These are phyloP conservation scores for Rhopalosiphum padi DNA, from an alignment of 1,140 invertebrate species.

Conservation along the genomic window DNA sequence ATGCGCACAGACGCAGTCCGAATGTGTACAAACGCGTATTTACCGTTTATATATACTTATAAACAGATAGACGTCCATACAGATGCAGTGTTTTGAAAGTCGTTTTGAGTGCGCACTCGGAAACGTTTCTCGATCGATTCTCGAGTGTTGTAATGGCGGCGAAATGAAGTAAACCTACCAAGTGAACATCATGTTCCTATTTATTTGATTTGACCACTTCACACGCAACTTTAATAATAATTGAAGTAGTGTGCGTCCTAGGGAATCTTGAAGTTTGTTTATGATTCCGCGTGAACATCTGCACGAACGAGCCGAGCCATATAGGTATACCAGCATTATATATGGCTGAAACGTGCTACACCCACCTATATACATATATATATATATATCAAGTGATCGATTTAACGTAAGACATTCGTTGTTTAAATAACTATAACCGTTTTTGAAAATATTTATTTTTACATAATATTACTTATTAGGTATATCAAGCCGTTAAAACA, in stretches of 20 bases:
- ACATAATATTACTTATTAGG: too few species aligned
- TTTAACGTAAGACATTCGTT: neutral
- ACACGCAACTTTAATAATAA: neutral
- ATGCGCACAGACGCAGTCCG: neutral
- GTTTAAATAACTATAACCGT: neutral
- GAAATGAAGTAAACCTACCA: constrained; percentile 1
- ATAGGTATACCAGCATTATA: neutral
- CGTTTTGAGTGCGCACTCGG: neutral
- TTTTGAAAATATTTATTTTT: neutral
- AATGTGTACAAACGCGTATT: constrained; percentile 13
- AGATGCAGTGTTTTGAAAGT: constrained; percentile 26
- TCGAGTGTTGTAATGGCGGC: constrained; percentile 12
- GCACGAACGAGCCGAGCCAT: neutral
- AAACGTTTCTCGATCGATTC: constrained; percentile 21
- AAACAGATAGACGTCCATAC: constrained; percentile 4
- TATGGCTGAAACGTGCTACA: neutral
- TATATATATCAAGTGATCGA: neutral
- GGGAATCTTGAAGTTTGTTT: constrained; percentile 36
- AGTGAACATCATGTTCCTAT: constrained; percentile 8
- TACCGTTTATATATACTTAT: neutral
- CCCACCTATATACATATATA: neutral
- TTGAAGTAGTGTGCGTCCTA: neutral
- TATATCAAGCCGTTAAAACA: too few species aligned
- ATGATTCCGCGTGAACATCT: neutral
- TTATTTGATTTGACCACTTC: constrained; percentile 38